Percentiles rank a stretch among this genome's conserved stretches.
These are phyloP conservation scores for Triplophysa tibetana DNA, from an alignment of 2,113 vertebrate species.

Conservation along the genomic window DNA sequence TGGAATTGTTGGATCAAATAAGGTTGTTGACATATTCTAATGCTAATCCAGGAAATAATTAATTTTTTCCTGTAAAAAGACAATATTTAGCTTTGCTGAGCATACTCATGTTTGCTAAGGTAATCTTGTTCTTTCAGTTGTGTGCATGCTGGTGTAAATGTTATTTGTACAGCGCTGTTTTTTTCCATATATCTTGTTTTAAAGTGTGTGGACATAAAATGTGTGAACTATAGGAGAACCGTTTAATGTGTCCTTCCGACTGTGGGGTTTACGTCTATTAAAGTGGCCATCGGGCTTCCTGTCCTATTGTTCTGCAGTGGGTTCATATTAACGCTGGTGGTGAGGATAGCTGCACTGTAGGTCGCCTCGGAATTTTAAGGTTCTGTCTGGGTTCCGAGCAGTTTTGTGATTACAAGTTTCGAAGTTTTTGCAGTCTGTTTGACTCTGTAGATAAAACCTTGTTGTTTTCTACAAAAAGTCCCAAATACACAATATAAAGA, in stretches of 20 bases:
- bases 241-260: conserved; percentile 75
- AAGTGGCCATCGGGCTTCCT: conserved; percentile 73
- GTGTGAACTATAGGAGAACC: conserved; percentile 73
- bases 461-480: too few species aligned
- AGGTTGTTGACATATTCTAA: neutral
- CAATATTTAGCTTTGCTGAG: neutral
- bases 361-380: neutral
- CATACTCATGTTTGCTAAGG: neutral
- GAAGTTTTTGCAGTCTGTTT: too few species aligned
- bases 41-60: neutral
- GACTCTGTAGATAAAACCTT: too few species aligned
- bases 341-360: conserved; percentile 46
- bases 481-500: too few species aligned
- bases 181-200: too few species aligned
- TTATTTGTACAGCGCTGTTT: too few species aligned
- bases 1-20: neutral
- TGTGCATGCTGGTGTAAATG: conserved; percentile 18
- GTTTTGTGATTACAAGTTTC: too few species aligned
- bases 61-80: neutral
- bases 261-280: conserved; percentile 71
- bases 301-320: conserved; percentile 71
- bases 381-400: too few species aligned
- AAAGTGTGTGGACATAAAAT: conserved; percentile 74
- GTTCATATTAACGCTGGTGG: conserved; percentile 77
- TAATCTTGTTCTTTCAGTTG: neutral